These are phyloP conservation scores for Polymixis lichenea DNA, from an alignment of 2,888 invertebrate species.

Conservation along the genomic window DNA sequence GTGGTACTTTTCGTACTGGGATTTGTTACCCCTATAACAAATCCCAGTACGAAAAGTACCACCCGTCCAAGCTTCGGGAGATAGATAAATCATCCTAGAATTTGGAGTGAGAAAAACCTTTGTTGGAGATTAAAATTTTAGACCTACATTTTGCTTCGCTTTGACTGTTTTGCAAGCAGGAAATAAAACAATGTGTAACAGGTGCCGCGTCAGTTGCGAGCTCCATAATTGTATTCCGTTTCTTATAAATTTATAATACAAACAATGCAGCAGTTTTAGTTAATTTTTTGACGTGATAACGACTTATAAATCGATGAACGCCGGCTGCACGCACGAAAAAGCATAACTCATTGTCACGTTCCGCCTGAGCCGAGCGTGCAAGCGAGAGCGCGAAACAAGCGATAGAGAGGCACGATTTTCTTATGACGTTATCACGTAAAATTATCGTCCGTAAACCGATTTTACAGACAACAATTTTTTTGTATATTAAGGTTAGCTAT, in stretches of 20 bases:
- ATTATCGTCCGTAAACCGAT: no score
- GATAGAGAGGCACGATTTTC: no score
- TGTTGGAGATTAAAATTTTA: not conserved
- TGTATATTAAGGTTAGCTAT: not conserved
- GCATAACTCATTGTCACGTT: no score
- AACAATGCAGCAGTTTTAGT: not conserved
- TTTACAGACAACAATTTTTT: no score
- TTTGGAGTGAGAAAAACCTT: not conserved
- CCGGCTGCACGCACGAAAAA: no score
- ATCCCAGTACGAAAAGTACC: no score
- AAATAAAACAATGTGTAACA: not conserved
- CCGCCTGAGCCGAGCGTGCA: no score
- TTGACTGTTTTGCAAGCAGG: not conserved
- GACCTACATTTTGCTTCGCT: not conserved
- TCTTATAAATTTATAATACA: not conserved
- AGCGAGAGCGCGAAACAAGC: no score
- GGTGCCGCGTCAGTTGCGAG: not conserved
- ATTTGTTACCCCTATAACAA: no score
- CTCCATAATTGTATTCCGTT: not conserved
- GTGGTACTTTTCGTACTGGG: not conserved
- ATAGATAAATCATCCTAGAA: slow-evolving; percentile 1
- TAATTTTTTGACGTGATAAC: no score
- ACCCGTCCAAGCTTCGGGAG: not conserved
- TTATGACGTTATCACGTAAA: no score
- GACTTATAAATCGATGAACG: no score